Conservation (phyloP, 2,888 invertebrate genomes). For the Pterobdella sp. region DNA sequence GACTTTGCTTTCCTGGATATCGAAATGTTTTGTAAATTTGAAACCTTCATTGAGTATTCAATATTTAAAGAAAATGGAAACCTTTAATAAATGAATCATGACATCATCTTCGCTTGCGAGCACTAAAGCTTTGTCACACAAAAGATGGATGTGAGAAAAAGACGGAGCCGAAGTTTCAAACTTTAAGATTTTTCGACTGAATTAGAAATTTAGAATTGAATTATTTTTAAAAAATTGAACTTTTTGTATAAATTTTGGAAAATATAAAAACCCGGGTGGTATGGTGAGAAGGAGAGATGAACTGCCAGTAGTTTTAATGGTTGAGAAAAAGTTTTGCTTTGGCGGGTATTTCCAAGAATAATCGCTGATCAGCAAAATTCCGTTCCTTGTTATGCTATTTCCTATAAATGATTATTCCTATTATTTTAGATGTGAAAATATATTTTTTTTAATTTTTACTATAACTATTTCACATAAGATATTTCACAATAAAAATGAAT, state of each 20-base stretch:
- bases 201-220: background rate
- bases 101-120: constrained; percentile 51
- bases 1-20: constrained; percentile 4
- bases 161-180: constrained; percentile 42
- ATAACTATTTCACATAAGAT: too few relatives aligned
- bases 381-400: constrained; percentile 1
- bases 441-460: too few relatives aligned
- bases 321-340: background rate
- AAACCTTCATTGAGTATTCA: too few relatives aligned
- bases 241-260: background rate
- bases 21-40: background rate
- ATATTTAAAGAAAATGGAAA: constrained; percentile 36
- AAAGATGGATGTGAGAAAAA: constrained; percentile 49
- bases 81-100: constrained; percentile 49
- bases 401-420: background rate
- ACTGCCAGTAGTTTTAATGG: constrained; percentile 16
- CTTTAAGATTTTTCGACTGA: constrained; percentile 12
- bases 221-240: background rate
- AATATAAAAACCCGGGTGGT: constrained; percentile 8
- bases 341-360: constrained; percentile 15
- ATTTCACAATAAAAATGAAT: too few relatives aligned
- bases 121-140: constrained; percentile 48
- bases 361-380: background rate
- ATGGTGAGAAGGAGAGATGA: background rate
- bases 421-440: too few relatives aligned